Evolutionary conservation across 2,113 vertebrate species (phyloP), one percentile per base, ranked within the genome.

Genomic region (Budorcas taxicolor): DNA sequence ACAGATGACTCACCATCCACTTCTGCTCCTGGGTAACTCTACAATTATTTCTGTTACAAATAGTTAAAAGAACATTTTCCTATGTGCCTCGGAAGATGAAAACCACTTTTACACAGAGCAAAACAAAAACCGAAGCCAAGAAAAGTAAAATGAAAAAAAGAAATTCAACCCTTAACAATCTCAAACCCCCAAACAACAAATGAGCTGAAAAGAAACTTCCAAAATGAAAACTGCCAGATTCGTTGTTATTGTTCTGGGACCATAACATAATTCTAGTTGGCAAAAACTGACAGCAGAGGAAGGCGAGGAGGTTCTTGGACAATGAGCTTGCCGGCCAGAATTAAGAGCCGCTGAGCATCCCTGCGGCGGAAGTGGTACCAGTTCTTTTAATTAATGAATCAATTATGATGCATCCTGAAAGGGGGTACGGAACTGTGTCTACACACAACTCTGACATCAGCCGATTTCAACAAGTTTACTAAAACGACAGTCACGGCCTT

Each of bases 401-500:
- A 92, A 97, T 93, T 40, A 71, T 74, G 88, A 76, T 80, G 58
- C 86, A 19, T 6, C 93, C 87, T 62, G 94, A 94, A 60, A 94
- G 58, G 47, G 33, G n/a, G 82, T 78, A 33, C n/a, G 98, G 96
- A 97, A 98, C 97, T 98, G 98, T 90, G 94, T 99, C 97, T 91
- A 98, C n/a, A 98, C 97, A 99, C 97, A 99, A 98, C 98, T 98
- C 98, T 98, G 97, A 97, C 95, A 98, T 98, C 97, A 97, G 98
- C 98, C 55, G 94, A 98, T 98, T 99, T 98, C 97, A 98, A 98
- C 98, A 98, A 98, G 91, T 99, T 98, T 98, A 98, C 98, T 99
- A 98, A 97, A 95, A 98, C 40, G 97, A 98, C 98, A 99, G 98
- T 97, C 98, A 97, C 90, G 98, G 98, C 95, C 93, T 98, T 74